phyloP scores from a whole-genome alignment of 2,888 invertebrate genomes.

The Andrena trimmerana region DNA sequence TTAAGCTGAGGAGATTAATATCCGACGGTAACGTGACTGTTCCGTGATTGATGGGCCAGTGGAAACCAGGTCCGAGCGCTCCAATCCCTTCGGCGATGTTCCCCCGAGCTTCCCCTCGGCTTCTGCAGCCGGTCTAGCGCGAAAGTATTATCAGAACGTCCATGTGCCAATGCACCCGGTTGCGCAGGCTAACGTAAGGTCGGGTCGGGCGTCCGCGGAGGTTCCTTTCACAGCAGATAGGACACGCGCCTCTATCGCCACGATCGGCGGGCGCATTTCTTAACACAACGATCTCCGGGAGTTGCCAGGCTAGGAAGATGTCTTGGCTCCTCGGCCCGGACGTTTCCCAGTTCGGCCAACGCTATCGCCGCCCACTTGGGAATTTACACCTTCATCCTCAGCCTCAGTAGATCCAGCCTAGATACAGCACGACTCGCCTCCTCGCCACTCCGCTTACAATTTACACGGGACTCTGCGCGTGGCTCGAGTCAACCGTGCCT shows the following conservation, averaged over 20 bases:
- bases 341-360: background rate
- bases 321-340: background rate
- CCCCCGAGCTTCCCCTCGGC: background rate
- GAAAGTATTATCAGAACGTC: conserved; percentile 21
- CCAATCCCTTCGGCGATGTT: background rate
- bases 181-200: conserved; percentile 29
- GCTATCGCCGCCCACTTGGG: conserved; percentile 19
- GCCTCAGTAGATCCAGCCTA: conserved; percentile 33
- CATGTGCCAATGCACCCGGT: conserved; percentile 35
- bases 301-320: background rate
- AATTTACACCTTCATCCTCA: conserved; percentile 29
- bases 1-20: background rate
- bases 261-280: conserved; percentile 11
- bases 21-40: background rate
- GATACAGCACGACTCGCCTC: conserved; percentile 33
- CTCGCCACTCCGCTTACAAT: conserved; percentile 41
- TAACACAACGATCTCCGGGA: background rate
- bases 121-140: conserved; percentile 16
- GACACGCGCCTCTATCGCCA: background rate
- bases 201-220: conserved; percentile 31
- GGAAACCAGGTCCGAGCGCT: conserved; percentile 40
- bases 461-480: conserved; percentile 25
- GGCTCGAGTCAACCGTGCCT: conserved; percentile 3
- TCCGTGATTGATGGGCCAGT: conserved; percentile 19
- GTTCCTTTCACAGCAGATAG: background rate